Conservation (phyloP, 2,113 vertebrate species). For the Ceyx margarethae region DNA sequence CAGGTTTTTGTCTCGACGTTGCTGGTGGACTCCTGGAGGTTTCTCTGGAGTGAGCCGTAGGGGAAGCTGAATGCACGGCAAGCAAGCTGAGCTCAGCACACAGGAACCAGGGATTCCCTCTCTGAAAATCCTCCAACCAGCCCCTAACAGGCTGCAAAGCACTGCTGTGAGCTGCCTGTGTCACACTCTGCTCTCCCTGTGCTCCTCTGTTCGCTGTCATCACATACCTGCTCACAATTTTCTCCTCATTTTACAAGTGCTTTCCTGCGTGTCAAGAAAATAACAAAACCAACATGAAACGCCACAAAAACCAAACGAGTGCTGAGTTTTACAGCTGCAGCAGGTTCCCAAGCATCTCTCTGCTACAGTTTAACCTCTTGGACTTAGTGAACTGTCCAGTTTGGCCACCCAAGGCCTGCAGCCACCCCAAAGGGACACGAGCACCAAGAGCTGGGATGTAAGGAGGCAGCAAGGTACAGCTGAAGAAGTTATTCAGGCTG, state of each 20-base stretch:
- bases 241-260: background rate
- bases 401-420: background rate
- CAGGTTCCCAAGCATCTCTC: background rate
- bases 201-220: background rate
- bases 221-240: rapidly evolving
- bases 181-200: background rate
- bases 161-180: rapidly evolving
- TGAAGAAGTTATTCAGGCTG: background rate
- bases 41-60: background rate
- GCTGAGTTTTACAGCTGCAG: background rate
- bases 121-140: rapidly evolving
- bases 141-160: background rate
- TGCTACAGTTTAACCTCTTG: background rate
- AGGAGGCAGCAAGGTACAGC: background rate
- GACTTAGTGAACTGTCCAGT: background rate
- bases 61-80: background rate
- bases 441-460: background rate
- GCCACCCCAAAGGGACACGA: rapidly evolving
- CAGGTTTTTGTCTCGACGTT: background rate
- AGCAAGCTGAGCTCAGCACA: background rate
- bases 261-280: background rate
- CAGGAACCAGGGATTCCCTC: background rate
- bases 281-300: background rate
- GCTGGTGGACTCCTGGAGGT: background rate
- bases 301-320: background rate